phyloP scores from a whole-genome alignment of 2,888 invertebrate species.

The Noctua pronuba region DNA sequence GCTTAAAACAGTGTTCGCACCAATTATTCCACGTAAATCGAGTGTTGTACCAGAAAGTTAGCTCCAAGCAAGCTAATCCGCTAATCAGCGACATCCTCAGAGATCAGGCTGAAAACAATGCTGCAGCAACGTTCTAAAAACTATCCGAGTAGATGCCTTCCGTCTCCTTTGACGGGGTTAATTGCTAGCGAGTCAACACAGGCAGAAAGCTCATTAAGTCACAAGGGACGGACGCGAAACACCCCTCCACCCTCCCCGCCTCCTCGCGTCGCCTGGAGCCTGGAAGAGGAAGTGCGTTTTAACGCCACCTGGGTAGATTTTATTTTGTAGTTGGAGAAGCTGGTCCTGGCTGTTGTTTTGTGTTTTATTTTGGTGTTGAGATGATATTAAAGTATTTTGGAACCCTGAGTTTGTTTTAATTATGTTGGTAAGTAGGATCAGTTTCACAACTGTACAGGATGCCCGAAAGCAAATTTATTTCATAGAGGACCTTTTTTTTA shows the following conservation, averaged over 20 bases:
- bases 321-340: conserved; percentile 16
- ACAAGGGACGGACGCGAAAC: conserved; percentile 55
- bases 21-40: not conserved
- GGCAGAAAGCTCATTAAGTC: conserved; percentile 73
- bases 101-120: conserved; percentile 45
- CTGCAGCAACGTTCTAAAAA: conserved; percentile 49
- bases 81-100: not conserved
- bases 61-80: not conserved
- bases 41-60: not conserved
- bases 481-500: not conserved
- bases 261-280: not conserved
- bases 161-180: conserved; percentile 69
- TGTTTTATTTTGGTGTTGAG: not conserved
- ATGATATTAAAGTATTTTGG: not conserved
- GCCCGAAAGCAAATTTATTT: not conserved
- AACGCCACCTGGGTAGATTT: conserved; percentile 17
- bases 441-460: not conserved
- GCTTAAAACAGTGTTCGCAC: no score
- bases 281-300: conserved; percentile 45
- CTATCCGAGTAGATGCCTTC: conserved; percentile 45
- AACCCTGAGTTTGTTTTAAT: not conserved
- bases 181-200: conserved; percentile 72
- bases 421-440: not conserved
- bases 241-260: not conserved
- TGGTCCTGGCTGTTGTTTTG: not conserved